Base-by-base conservation (phyloP, 2,888 invertebrate species). In the Protophormia terraenovae region DNA sequence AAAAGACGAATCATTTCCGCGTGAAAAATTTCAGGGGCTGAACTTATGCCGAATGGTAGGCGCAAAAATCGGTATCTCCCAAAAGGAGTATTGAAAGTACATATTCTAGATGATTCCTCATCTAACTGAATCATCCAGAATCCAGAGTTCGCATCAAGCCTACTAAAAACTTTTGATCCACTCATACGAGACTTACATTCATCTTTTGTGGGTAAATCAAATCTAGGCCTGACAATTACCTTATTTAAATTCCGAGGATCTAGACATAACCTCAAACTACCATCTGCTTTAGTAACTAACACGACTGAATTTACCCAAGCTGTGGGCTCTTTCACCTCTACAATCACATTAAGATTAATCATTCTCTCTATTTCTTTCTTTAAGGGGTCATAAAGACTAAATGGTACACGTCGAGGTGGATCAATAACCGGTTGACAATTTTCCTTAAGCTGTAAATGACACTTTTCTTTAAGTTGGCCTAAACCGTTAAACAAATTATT, bases 21-120 rank as follows among this genome's bases (percentile, higher is more conserved):
- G 22, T 86, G 85, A 69, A 86, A 84, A 14, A 85, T 79, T 38
- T 86, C 81, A 10, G 85, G 72, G 0, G 83, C 84, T 14, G 78
- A 79, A 47, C 76, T 83, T 10, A 86, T 84, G 16, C 85, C 86
- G 79, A 85, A 86, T n/a, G 86, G 86, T 45, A 87, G 32, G 16
- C 78, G 69, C 19, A 83, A 60, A 78, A 87, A 87, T 16, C 80
- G 24, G 53, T 80, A 88, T 7, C 87, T 82, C 3, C 88, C 87
- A 66, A 86, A 89, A 0, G 87, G 87, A 7, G 88, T 88, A 32
- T 81, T 86, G 45, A 89, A 88, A 1, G 87, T 87, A 69, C 87
- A 89, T 3, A 88, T 53, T 67, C 85, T 85, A 1, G 87, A 77
- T 14, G 87, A 88, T 45, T 86, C 50, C 71, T 89, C 84, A 27